phyloP scores from a whole-genome alignment of 2,888 invertebrate genomes.

The Tipula lateralis region DNA sequence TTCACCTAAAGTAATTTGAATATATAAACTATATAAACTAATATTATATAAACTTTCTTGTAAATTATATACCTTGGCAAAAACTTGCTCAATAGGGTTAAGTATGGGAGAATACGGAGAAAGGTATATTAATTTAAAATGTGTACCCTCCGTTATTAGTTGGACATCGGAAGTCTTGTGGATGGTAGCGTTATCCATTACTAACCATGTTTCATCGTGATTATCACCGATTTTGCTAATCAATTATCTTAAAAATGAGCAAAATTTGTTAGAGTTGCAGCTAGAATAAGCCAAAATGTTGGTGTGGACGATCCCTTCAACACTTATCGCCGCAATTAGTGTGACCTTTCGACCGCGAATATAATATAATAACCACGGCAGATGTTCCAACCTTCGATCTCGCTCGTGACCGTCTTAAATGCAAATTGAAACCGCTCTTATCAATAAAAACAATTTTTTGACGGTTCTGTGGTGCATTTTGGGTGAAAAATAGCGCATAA shows the following conservation, averaged over 20 bases:
- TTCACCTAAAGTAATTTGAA: too few species aligned
- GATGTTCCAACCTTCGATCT: too few species aligned
- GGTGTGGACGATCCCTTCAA: not conserved
- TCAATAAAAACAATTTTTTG: too few species aligned
- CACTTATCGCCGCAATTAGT: not conserved
- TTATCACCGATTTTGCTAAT: not conserved
- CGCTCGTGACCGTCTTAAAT: not conserved
- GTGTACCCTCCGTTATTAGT: not conserved
- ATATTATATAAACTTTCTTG: too few species aligned
- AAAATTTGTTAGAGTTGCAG: not conserved
- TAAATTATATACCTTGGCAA: not conserved
- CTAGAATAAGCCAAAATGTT: not conserved
- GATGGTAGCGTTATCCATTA: not conserved
- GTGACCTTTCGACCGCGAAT: not conserved
- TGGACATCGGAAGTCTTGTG: not conserved
- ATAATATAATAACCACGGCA: not conserved
- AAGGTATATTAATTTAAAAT: not conserved
- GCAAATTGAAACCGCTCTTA: not conserved
- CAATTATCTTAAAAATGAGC: not conserved
- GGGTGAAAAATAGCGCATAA: not conserved
- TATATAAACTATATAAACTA: too few species aligned
- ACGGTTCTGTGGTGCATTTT: not conserved
- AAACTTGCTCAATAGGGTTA: not conserved
- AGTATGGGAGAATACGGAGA: not conserved
- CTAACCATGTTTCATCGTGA: not conserved